phyloP scores from a whole-genome alignment of 2,888 invertebrate genomes.

The Folsomia candida region DNA sequence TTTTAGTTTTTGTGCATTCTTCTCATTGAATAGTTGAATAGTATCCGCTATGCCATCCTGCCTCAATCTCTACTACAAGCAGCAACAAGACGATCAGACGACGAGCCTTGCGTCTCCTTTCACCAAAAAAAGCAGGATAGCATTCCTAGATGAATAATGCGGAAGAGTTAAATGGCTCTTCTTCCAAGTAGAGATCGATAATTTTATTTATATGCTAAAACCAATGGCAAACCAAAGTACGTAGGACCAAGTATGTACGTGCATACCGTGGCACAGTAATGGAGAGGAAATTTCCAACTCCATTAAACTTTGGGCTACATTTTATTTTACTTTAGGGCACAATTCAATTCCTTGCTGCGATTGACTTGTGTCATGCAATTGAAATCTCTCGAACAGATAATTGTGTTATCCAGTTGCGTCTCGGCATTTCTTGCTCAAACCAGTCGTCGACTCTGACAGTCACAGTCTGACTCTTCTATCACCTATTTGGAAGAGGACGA shows the following conservation, averaged over 20 bases:
- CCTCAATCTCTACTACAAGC: not conserved
- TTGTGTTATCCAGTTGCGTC: not conserved
- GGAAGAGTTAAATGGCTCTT: constrained; percentile 17
- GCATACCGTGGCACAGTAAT: not conserved
- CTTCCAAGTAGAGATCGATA: constrained; percentile 12
- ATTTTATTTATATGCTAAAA: constrained; percentile 12
- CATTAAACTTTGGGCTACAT: not conserved
- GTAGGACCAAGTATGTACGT: not conserved
- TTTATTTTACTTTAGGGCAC: not conserved
- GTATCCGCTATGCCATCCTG: not conserved
- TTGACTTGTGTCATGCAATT: not conserved
- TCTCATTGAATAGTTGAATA: not conserved
- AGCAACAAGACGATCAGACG: not conserved
- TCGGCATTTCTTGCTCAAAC: not conserved
- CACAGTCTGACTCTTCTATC: no score
- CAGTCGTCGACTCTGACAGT: no score
- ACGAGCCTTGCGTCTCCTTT: constrained; percentile 1
- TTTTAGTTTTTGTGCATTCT: constrained; percentile 2
- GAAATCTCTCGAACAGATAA: not conserved
- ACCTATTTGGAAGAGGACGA: no score
- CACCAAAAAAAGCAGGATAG: not conserved
- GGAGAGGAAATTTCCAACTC: not conserved
- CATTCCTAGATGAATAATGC: constrained; percentile 17
- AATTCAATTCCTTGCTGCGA: not conserved
- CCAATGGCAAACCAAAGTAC: not conserved